Percentiles rank a stretch among this genome's conserved stretches.
These are phyloP conservation scores for Eumeta japonica DNA, from an alignment of 1,140 invertebrate species.

Conservation along the genomic window DNA sequence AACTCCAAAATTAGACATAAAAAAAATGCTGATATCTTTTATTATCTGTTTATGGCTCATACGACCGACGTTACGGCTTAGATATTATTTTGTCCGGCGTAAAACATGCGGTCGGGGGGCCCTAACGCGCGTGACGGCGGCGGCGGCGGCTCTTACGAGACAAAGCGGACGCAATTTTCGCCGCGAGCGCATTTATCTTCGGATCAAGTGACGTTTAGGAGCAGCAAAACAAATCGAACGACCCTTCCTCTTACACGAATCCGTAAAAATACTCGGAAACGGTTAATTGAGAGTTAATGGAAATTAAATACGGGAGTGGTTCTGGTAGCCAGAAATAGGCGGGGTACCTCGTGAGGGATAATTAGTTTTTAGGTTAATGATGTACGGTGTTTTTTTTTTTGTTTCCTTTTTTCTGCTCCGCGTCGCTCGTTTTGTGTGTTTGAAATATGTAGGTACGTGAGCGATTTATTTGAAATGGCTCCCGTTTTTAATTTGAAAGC, in stretches of 20 bases:
- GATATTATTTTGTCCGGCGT: no score
- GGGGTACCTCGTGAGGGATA: constrained; percentile 52
- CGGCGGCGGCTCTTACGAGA: constrained; percentile 36
- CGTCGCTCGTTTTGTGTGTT: no score
- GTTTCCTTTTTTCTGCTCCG: no score
- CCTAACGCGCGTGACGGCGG: no score
- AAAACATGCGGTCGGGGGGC: no score
- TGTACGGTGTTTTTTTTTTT: neutral
- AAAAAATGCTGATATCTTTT: no score
- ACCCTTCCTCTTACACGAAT: constrained; percentile 35
- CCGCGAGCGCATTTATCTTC: constrained; percentile 49
- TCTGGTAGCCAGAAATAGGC: constrained; percentile 57
- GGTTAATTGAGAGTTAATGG: constrained; percentile 59
- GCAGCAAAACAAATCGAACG: constrained; percentile 53
- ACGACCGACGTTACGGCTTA: no score
- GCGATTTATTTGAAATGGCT: no score
- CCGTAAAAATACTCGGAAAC: constrained; percentile 44
- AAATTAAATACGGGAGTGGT: constrained; percentile 50
- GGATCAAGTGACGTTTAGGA: constrained; percentile 48
- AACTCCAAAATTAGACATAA: no score
- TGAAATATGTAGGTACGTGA: no score
- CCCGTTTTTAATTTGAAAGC: no score
- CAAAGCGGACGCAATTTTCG: constrained; percentile 33
- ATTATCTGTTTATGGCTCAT: no score
- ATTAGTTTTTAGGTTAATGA: constrained; percentile 19